These are phyloP conservation scores for Sesamia nonagrioides DNA, from an alignment of 1,140 invertebrate species.

Conservation along the genomic window DNA sequence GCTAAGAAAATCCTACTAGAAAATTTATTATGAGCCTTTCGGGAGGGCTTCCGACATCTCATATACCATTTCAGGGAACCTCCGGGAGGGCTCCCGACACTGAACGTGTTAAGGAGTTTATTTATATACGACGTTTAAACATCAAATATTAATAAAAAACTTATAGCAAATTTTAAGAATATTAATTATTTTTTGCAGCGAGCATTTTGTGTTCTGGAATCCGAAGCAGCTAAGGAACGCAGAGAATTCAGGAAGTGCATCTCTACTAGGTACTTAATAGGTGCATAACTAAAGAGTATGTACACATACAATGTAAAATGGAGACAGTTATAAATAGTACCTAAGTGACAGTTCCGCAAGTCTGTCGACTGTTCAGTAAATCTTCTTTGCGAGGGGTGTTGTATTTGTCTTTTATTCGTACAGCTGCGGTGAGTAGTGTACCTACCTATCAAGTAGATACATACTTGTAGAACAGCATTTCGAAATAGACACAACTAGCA, in stretches of 20 bases:
- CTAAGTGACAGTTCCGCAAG: constrained; percentile 21
- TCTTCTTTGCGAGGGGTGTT: not conserved
- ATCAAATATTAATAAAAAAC: no score
- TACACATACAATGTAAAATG: not conserved
- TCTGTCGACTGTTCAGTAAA: not conserved
- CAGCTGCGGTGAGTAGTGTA: not conserved
- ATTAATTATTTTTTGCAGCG: not conserved
- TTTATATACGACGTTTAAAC: no score
- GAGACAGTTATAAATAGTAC: constrained; percentile 8
- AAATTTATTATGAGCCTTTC: no score
- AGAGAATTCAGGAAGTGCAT: constrained; percentile 1
- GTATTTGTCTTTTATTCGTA: constrained; percentile 16
- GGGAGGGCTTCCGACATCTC: no score
- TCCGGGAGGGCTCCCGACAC: no score
- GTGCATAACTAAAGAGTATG: not conserved
- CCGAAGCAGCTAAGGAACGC: not conserved
- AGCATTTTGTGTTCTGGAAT: not conserved
- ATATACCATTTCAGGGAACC: no score
- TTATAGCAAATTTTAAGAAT: no score
- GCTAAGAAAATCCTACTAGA: no score
- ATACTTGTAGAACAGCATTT: no score
- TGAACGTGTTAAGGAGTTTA: no score
- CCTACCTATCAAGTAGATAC: no score
- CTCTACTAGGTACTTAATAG: not conserved
- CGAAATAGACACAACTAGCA: no score